Base-by-base conservation (phyloP, 1,140 invertebrate species). In the Philaenus spumarius region DNA sequence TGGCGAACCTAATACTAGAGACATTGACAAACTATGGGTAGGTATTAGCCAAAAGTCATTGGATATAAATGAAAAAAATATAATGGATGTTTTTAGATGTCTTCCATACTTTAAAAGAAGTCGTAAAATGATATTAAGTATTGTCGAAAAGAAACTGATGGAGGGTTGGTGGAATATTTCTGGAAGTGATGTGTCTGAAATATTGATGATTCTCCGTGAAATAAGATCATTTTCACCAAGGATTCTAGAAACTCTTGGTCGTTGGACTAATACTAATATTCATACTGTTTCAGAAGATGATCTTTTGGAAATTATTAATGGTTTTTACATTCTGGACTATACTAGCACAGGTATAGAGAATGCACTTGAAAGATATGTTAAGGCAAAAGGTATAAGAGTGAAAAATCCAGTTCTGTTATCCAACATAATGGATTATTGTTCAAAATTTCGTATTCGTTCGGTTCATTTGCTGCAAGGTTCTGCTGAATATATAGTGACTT, bases 21-120 rank as follows among this genome's bases (percentile, higher is more conserved):
- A 72, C 12, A 73, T 84, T 47, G 83, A 88, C 60, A 79, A 80
- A 66, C 65, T 87, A n/a, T 89, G 86, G 86, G 70, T 80, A 61
- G 84, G 83, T 24, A 78, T 89, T 52, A 71, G 78, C 30, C 77
- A 77, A 7, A 77, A 75, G 58, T 76, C 82, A 57, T 66, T 74
- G 17, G 76, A 83, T 14, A 82, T 88, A 15, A 72, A 78, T 67
- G 75, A 75, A 57, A 67, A 70, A 11, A 82, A 83, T 70, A 73
- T 87, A 50, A 68, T 78, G 2, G 61, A 75, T 24, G 68, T 86
- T 22, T 84, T 83, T 63, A 72, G 71, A 61, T 73, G 80, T 40
- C 64, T 87, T 26, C 76, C 76, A 46, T 72, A 76, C 15, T 76
- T 87, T 30, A 78, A 79, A 63, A 71, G 72, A 57, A 86, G 83